A percentile compares a stretch with the other conserved stretches of the same genome.
Evolutionary conservation across 2,113 vertebrate genomes (phyloP).

Genomic region (Boleophthalmus pectinirostris): DNA sequence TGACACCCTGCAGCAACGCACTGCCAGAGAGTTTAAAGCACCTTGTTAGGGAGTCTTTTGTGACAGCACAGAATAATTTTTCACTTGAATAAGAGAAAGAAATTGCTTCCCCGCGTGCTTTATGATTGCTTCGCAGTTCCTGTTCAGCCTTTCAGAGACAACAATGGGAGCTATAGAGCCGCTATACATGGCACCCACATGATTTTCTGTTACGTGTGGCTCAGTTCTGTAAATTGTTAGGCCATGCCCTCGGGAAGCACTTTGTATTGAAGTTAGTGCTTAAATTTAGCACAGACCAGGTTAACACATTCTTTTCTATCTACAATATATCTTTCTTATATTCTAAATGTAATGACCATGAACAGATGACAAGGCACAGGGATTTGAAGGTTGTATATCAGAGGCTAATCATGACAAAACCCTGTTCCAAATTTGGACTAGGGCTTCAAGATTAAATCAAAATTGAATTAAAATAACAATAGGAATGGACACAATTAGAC

Average conservation of each 20-base stretch:
- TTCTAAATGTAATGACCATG: not conserved
- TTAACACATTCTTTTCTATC: slow-evolving; percentile 4
- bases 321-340: too few relatives aligned
- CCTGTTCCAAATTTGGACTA: too few relatives aligned
- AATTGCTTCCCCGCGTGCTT: slow-evolving; percentile 74
- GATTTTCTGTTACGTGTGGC: slow-evolving; percentile 51
- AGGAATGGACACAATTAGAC: too few relatives aligned
- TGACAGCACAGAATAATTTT: slow-evolving; percentile 74
- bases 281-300: slow-evolving; percentile 37
- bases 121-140: slow-evolving; percentile 68
- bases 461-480: too few relatives aligned
- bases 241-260: slow-evolving; percentile 44
- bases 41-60: slow-evolving; percentile 77
- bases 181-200: slow-evolving; percentile 49
- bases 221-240: slow-evolving; percentile 65
- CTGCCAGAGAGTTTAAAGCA: slow-evolving; percentile 74
- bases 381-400: not conserved
- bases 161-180: slow-evolving; percentile 66
- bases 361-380: too few relatives aligned
- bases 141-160: slow-evolving; percentile 61
- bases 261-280: slow-evolving; percentile 56
- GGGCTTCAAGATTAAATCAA: too few relatives aligned
- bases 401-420: too few relatives aligned
- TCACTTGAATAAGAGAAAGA: slow-evolving; percentile 79
- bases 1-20: slow-evolving; percentile 67